These are phyloP conservation scores for Schizopygopsis pylzovi DNA, from an alignment of 2,797 vertebrate genomes.

Conservation along the genomic window DNA sequence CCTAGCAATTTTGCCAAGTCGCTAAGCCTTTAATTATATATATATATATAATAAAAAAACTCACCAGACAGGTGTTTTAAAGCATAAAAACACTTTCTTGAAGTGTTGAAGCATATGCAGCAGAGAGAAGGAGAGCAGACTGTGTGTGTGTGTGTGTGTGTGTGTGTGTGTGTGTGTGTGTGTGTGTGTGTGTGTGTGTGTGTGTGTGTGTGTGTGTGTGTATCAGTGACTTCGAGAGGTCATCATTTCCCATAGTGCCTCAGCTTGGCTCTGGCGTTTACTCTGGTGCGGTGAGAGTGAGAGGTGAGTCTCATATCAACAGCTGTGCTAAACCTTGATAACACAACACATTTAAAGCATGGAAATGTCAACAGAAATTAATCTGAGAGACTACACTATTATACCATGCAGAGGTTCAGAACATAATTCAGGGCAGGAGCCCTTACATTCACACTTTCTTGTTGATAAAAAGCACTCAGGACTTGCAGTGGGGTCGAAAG, in stretches of 20 bases:
- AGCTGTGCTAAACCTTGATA: conserved; percentile 40
- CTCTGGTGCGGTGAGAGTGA: conserved; percentile 8
- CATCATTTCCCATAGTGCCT: conserved; percentile 32
- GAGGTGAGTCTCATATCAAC: conserved; percentile 33
- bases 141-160: not conserved
- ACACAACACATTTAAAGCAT: conserved; percentile 17
- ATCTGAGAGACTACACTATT: not conserved
- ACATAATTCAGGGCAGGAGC: not conserved
- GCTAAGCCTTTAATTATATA: not conserved
- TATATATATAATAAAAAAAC: too few species aligned
- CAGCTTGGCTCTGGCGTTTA: conserved; percentile 7
- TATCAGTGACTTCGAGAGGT: conserved; percentile 24
- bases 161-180: not conserved
- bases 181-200: not conserved
- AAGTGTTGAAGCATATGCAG: not conserved
- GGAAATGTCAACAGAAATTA: conserved; percentile 13
- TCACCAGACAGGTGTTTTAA: not conserved
- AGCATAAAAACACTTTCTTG: not conserved
- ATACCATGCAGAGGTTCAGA: conserved; percentile 15
- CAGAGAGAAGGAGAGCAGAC: not conserved
- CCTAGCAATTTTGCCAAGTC: not conserved
- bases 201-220: conserved; percentile 9
- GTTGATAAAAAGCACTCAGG: not conserved
- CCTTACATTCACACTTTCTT: not conserved
- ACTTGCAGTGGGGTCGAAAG: not conserved